Percentiles rank a stretch among this genome's conserved stretches.
Evolutionary conservation across 2,888 invertebrate genomes (phyloP).

Genomic region (Tubiluchus corallicola): DNA sequence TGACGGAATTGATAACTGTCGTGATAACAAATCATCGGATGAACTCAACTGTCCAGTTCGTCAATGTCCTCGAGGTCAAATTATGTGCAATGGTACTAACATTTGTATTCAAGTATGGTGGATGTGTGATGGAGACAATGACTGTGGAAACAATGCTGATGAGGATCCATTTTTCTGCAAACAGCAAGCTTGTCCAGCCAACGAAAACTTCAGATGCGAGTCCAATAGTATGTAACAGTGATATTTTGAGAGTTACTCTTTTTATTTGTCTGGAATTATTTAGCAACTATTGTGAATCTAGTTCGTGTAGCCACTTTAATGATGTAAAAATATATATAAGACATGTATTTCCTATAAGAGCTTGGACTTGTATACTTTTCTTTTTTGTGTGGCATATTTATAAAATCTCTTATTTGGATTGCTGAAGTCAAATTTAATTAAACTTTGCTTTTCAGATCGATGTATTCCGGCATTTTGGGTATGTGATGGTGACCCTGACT

Average conservation of each 20-base stretch:
- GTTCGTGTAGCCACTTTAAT: too few relatives aligned
- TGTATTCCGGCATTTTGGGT: conserved; percentile 24
- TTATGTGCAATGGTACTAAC: conserved; percentile 20
- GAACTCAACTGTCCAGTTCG: conserved; percentile 34
- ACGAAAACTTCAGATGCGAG: background rate
- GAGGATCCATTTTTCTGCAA: conserved; percentile 34
- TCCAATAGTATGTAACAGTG: background rate
- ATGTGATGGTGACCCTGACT: conserved; percentile 25
- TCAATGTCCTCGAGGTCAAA: background rate
- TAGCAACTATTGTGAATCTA: too few relatives aligned
- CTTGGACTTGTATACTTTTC: too few relatives aligned
- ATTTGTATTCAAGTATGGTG: conserved; percentile 16
- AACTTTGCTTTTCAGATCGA: too few relatives aligned
- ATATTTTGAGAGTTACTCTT: too few relatives aligned
- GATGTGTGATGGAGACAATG: conserved; percentile 21
- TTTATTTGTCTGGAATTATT: too few relatives aligned
- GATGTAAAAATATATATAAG: too few relatives aligned
- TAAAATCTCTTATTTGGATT: too few relatives aligned
- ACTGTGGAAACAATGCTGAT: conserved; percentile 50
- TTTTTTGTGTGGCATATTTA: too few relatives aligned
- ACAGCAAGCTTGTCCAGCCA: background rate
- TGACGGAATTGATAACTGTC: conserved; percentile 82
- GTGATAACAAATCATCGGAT: conserved; percentile 74
- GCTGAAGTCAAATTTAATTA: too few relatives aligned
- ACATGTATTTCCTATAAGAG: too few relatives aligned